Evolutionary conservation across 2,797 vertebrate genomes (phyloP).

Genomic region (Pseudochirops corinnae): DNA sequence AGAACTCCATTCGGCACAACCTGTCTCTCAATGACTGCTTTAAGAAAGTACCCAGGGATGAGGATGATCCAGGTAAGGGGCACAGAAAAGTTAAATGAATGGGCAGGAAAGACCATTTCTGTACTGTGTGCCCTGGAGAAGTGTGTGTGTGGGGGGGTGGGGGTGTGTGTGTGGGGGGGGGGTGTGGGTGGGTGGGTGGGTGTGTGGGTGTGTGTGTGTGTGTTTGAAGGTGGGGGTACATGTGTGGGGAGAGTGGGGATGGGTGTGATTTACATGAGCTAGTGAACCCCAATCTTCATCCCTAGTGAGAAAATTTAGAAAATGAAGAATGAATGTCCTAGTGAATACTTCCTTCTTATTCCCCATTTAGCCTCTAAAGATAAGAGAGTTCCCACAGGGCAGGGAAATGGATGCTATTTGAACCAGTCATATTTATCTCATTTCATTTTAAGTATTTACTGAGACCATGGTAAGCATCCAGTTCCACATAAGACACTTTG

Average conservation of each 20-base stretch:
- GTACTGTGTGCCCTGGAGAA: not conserved
- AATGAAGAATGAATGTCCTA: not conserved
- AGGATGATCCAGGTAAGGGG: conserved; percentile 91
- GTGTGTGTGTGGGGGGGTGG: not conserved
- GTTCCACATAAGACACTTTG: not conserved
- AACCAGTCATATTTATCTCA: not conserved
- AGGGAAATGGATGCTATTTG: not conserved
- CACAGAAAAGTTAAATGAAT: fast-evolving
- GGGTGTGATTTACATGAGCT: not conserved
- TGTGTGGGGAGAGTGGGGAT: no score
- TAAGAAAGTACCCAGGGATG: conserved; percentile 92
- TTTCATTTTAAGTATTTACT: not conserved
- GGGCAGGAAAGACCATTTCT: not conserved
- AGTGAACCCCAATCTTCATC: not conserved
- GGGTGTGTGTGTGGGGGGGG: not conserved
- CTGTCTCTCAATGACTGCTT: conserved; percentile 97
- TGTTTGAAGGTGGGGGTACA: not conserved
- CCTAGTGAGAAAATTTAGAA: not conserved
- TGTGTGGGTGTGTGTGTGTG: not conserved
- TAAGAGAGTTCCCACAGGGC: not conserved
- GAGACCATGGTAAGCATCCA: not conserved
- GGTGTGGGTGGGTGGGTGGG: not conserved
- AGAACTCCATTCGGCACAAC: conserved; percentile 97
- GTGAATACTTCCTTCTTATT: not conserved
- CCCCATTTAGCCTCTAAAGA: not conserved